phyloP scores from a whole-genome alignment of 2,113 vertebrate genomes.

The Aspidoscelis tigris region DNA sequence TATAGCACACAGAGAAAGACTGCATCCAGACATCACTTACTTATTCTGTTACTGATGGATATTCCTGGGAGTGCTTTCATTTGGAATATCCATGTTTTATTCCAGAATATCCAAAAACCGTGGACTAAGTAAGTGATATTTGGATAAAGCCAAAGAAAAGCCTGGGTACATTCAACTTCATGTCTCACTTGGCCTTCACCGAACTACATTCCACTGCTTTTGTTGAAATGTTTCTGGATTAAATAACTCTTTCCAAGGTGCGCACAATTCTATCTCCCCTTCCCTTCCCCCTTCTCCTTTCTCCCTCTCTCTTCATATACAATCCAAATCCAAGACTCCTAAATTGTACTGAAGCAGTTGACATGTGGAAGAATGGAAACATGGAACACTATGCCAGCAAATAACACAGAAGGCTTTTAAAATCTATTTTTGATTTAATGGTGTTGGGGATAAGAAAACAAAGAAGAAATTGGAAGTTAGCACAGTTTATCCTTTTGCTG shows the following conservation, averaged over 20 bases:
- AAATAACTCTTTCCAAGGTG: conserved; percentile 16
- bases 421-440: conserved; percentile 40
- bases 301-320: neutral
- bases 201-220: conserved; percentile 3
- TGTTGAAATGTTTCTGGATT: conserved; percentile 12
- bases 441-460: neutral
- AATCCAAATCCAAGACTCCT: conserved; percentile 33
- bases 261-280: conserved; percentile 15
- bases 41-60: too few relatives aligned
- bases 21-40: too few relatives aligned
- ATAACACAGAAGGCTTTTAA: conserved; percentile 28
- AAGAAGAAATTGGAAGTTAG: conserved; percentile 12
- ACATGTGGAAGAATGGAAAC: neutral
- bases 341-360: conserved; percentile 14
- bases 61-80: too few relatives aligned
- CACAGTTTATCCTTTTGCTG: conserved; percentile 72
- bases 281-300: too few relatives aligned
- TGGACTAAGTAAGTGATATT: too few relatives aligned
- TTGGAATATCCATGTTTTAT: too few relatives aligned
- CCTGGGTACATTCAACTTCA: neutral
- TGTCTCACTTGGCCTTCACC: neutral
- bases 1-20: neutral
- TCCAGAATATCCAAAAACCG: too few relatives aligned
- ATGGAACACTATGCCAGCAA: conserved; percentile 16
- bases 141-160: too few relatives aligned